Percentiles rank a stretch among this genome's conserved stretches.
phyloP scores from a whole-genome alignment of 92 coral and sea anemone genomes.

The Hydrozoanthus gracilis region DNA sequence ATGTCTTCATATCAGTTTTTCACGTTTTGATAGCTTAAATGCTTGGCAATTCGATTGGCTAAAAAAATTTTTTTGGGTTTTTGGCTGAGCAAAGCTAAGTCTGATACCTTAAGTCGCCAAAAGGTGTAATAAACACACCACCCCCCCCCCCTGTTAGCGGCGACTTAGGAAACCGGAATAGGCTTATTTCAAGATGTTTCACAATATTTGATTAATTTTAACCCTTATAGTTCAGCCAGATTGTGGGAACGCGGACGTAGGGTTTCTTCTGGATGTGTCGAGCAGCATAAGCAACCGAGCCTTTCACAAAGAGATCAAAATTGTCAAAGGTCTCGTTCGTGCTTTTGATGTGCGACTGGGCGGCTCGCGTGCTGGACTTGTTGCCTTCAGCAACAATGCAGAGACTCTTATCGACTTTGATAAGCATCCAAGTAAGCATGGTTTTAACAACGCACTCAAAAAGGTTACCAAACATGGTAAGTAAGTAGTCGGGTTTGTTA shows the following conservation, averaged over 20 bases:
- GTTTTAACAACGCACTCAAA: conserved; percentile 6
- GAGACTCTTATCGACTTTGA: conserved; percentile 28
- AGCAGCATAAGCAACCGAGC: conserved; percentile 9
- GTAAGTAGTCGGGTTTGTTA: background rate
- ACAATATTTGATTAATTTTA: too few species aligned
- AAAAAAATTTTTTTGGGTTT: too few species aligned
- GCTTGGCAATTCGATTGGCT: too few species aligned
- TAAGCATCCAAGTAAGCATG: conserved; percentile 2
- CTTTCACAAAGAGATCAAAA: conserved; percentile 1
- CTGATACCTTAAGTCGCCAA: too few species aligned
- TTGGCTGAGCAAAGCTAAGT: too few species aligned
- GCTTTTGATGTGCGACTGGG: conserved; percentile 29
- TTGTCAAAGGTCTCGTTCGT: conserved; percentile 26
- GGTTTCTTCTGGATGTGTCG: conserved; percentile 39
- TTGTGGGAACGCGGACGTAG: conserved; percentile 11
- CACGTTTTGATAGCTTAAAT: too few species aligned
- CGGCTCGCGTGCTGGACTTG: conserved; percentile 42
- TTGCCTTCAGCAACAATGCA: conserved; percentile 13
- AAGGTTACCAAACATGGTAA: background rate
- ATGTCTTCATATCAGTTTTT: too few species aligned
- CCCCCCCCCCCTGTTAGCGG: too few species aligned
- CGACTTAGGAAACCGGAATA: too few species aligned
- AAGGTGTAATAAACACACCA: too few species aligned
- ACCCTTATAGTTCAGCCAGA: background rate
- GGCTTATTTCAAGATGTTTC: background rate